Evolutionary conservation across 2,113 vertebrate species (phyloP).

Genomic region (Paradisaea rubra): DNA sequence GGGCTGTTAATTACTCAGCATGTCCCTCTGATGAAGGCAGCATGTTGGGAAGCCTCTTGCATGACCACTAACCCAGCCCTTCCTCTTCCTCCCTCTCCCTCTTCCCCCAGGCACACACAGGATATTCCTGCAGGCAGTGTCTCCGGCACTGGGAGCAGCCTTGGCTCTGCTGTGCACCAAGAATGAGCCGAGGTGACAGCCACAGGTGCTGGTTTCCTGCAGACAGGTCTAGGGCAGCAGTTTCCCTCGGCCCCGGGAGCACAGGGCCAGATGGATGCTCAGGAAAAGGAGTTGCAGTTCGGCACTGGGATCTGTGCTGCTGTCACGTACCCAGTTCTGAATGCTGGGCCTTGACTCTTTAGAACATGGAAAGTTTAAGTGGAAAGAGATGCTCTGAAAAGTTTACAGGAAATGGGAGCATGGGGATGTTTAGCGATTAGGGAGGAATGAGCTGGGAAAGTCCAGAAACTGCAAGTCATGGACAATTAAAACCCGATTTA

Average conservation of each 20-base stretch:
- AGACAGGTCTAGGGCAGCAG: not conserved
- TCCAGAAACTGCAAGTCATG: not conserved
- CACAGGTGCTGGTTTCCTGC: not conserved
- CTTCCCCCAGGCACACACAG: not conserved
- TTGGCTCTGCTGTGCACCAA: not conserved
- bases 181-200: not conserved
- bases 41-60: not conserved
- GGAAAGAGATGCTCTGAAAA: not conserved
- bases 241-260: not conserved
- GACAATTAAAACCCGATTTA: not conserved
- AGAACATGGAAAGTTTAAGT: not conserved
- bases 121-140: not conserved
- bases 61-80: slow-evolving; percentile 5
- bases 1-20: not conserved
- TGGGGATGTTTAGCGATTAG: not conserved
- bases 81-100: slow-evolving; percentile 44
- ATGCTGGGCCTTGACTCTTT: not conserved
- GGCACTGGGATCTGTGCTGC: not conserved
- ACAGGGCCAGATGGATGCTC: not conserved
- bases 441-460: slow-evolving; percentile 3
- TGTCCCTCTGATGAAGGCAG: not conserved
- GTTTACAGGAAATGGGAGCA: not conserved
- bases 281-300: not conserved
- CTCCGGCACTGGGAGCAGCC: not conserved
- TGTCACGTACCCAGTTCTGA: not conserved